phyloP scores from a whole-genome alignment of 2,888 invertebrate genomes.

The Toxonevra muliebris region DNA sequence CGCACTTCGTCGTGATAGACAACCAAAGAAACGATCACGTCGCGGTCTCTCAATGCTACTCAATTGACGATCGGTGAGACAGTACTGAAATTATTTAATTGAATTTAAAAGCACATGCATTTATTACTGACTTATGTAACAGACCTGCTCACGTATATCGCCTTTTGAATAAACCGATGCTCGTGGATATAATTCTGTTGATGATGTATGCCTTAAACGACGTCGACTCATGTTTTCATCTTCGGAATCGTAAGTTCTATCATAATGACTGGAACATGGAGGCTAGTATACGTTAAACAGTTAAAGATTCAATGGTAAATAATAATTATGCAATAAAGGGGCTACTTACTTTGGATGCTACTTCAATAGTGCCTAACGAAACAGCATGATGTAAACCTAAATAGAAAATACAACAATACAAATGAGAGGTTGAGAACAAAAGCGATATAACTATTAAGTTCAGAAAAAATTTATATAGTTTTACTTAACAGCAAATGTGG shows the following conservation, averaged over 20 bases:
- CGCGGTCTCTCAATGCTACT: constrained; percentile 74
- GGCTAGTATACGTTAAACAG: constrained; percentile 43
- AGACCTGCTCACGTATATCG: constrained; percentile 81
- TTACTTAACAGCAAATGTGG: too few relatives aligned
- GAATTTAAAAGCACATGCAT: not conserved
- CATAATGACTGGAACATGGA: constrained; percentile 54
- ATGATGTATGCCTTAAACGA: constrained; percentile 69
- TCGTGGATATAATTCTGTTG: constrained; percentile 63
- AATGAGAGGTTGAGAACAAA: too few relatives aligned
- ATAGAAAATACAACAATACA: constrained; percentile 1
- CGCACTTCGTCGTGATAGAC: constrained; percentile 71
- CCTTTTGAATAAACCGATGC: constrained; percentile 79
- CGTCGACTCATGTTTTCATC: constrained; percentile 81
- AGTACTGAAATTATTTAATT: constrained; percentile 70
- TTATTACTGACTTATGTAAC: not conserved
- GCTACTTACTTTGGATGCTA: constrained; percentile 59
- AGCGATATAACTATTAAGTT: too few relatives aligned
- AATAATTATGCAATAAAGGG: not conserved
- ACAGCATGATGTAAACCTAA: constrained; percentile 62
- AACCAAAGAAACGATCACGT: constrained; percentile 79
- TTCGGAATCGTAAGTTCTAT: constrained; percentile 80
- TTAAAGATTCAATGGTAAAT: constrained; percentile 17
- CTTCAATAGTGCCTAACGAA: constrained; percentile 65
- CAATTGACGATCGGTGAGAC: constrained; percentile 89
- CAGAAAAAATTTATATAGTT: too few relatives aligned